Evolutionary conservation across 2,113 vertebrate species (phyloP).

Genomic region (Cynocephalus volans): DNA sequence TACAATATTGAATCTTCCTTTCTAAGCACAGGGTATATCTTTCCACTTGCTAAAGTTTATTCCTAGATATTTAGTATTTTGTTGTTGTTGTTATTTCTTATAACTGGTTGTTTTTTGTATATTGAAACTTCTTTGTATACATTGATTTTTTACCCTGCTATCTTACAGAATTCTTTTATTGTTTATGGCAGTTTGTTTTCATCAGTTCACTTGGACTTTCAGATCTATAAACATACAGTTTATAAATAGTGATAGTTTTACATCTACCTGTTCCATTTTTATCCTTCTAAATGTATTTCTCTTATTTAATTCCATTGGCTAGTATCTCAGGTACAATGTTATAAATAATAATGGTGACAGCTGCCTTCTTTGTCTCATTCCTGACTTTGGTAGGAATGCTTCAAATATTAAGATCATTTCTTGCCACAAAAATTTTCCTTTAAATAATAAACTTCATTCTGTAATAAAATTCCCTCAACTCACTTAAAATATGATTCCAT

Average conservation of each 20-base stretch:
- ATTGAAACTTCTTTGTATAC: not conserved
- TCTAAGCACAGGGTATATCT: not conserved
- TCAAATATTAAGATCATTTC: not conserved
- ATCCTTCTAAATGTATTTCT: not conserved
- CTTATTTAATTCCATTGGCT: not conserved
- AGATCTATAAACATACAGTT: not conserved
- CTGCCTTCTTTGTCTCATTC: not conserved
- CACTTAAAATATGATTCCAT: conserved; percentile 18
- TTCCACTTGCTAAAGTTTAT: not conserved
- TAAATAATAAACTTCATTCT: not conserved
- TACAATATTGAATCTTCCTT: not conserved
- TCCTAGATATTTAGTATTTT: not conserved
- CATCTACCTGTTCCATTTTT: not conserved
- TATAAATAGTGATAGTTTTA: not conserved
- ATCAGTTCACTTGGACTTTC: not conserved
- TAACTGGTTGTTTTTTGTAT: not conserved
- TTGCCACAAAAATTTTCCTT: not conserved
- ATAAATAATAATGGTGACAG: not conserved
- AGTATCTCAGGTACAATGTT: not conserved
- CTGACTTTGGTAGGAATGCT: not conserved
- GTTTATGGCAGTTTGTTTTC: not conserved
- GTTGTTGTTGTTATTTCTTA: not conserved
- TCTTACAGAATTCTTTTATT: not conserved
- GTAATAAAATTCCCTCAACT: not conserved
- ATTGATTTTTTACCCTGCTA: conserved; percentile 4